A percentile compares a stretch with the other conserved stretches of the same genome.
Evolutionary conservation across 2,888 invertebrate genomes (phyloP).

Genomic region (Andrena marginata): DNA sequence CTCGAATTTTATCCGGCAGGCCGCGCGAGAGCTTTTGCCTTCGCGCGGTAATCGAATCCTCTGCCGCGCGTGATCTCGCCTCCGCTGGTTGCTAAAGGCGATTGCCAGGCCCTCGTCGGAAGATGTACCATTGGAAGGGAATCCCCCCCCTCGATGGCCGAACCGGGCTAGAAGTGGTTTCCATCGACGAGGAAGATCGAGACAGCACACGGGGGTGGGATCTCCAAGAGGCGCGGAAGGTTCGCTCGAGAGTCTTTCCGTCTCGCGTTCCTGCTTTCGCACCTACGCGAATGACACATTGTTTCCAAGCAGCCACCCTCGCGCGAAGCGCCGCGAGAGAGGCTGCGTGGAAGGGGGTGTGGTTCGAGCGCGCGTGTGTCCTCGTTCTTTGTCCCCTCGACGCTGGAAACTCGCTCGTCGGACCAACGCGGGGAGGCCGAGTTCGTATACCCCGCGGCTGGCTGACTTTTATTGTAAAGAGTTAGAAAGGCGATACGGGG

Average conservation of each 20-base stretch:
- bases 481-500: neutral
- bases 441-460: constrained; percentile 22
- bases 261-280: constrained; percentile 57
- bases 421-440: neutral
- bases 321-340: constrained; percentile 29
- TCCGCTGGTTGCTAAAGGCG: neutral
- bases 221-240: constrained; percentile 9
- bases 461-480: constrained; percentile 50
- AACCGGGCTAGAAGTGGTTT: constrained; percentile 29
- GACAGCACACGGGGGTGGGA: neutral
- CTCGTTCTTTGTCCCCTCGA: constrained; percentile 42
- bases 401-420: constrained; percentile 29
- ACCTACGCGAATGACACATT: constrained; percentile 74
- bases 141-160: neutral
- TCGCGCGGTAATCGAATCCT: constrained; percentile 5
- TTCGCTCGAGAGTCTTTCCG: constrained; percentile 44
- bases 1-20: neutral
- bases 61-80: neutral
- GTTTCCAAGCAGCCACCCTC: constrained; percentile 71
- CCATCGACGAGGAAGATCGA: constrained; percentile 33
- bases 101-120: neutral
- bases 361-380: constrained; percentile 37
- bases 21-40: neutral
- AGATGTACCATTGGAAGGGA: constrained; percentile 13
- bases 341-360: constrained; percentile 43